These are phyloP conservation scores for Epinephelus lanceolatus DNA, from an alignment of 2,113 vertebrate genomes.

Conservation along the genomic window DNA sequence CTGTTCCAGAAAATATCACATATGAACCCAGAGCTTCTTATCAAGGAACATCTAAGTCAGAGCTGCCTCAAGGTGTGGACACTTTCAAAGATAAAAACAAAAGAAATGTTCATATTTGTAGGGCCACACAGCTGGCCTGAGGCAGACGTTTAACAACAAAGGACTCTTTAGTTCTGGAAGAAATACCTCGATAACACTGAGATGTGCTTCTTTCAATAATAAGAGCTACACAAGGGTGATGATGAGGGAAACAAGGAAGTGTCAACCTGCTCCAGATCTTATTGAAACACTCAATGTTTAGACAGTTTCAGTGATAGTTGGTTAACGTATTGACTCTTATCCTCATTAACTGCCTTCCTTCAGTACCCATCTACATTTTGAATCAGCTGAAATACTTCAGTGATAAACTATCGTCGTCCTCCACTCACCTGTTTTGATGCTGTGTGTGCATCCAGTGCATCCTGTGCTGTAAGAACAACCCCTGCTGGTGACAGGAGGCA, in stretches of 20 bases:
- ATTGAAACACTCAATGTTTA: neutral
- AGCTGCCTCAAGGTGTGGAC: slow-evolving; percentile 14
- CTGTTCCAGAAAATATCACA: slow-evolving; percentile 13
- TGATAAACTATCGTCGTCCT: neutral
- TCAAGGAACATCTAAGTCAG: slow-evolving; percentile 23
- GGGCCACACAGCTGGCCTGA: slow-evolving; percentile 21
- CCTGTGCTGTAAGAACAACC: slow-evolving; percentile 85
- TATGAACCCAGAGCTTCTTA: slow-evolving; percentile 13
- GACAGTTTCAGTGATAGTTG: neutral
- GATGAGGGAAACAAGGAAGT: neutral
- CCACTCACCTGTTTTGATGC: slow-evolving; percentile 94
- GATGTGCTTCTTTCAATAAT: slow-evolving; percentile 25
- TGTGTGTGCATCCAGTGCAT: slow-evolving; percentile 88
- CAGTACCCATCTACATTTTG: neutral
- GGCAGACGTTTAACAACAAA: slow-evolving; percentile 45
- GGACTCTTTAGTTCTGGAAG: slow-evolving; percentile 8
- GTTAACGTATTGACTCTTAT: too few species aligned
- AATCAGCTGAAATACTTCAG: neutral
- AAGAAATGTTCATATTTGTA: slow-evolving; percentile 25
- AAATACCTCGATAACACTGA: neutral
- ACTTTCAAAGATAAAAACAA: slow-evolving; percentile 39
- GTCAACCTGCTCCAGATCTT: neutral
- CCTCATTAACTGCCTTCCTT: neutral
- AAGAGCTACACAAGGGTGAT: neutral
- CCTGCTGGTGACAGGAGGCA: slow-evolving; percentile 88